Evolutionary conservation across 2,113 vertebrate genomes (phyloP).

Genomic region (Phrynosoma blainvillii): DNA sequence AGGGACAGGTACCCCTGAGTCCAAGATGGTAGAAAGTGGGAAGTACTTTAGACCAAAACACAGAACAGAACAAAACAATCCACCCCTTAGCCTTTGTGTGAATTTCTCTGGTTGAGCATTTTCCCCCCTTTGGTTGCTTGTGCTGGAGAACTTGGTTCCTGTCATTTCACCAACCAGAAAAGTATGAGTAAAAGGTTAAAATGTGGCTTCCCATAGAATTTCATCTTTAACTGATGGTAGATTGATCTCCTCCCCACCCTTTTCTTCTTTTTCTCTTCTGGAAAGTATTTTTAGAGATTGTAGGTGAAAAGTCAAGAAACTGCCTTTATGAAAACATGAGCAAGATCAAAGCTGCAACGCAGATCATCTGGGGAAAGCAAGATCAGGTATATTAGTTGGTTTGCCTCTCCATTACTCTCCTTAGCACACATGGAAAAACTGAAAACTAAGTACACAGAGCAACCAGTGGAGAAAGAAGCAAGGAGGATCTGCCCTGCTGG

Average conservation of each 20-base stretch:
- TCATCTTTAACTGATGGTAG: not conserved
- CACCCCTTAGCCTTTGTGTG: not conserved
- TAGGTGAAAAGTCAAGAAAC: conserved; percentile 82
- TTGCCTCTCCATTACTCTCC: not conserved
- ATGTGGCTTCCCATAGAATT: not conserved
- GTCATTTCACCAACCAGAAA: not conserved
- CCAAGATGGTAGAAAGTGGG: not conserved
- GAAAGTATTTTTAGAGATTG: conserved; percentile 88
- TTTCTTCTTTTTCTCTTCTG: conserved; percentile 41
- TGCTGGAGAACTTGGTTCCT: not conserved
- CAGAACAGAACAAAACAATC: not conserved
- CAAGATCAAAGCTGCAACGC: conserved; percentile 86
- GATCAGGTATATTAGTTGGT: conserved; percentile 83
- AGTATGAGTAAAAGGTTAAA: not conserved
- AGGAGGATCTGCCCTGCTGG: not conserved
- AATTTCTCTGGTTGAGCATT: too few species aligned
- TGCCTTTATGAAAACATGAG: conserved; percentile 86
- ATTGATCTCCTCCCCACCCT: conserved; percentile 15
- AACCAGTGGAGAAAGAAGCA: not conserved
- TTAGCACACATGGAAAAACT: not conserved
- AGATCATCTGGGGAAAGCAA: conserved; percentile 94
- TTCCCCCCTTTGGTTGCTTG: not conserved
- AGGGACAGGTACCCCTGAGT: not conserved
- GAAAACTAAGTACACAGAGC: not conserved
- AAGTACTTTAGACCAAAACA: not conserved